Base-by-base conservation (phyloP, 2,797 vertebrate genomes). In the Enteromius treurensis region DNA sequence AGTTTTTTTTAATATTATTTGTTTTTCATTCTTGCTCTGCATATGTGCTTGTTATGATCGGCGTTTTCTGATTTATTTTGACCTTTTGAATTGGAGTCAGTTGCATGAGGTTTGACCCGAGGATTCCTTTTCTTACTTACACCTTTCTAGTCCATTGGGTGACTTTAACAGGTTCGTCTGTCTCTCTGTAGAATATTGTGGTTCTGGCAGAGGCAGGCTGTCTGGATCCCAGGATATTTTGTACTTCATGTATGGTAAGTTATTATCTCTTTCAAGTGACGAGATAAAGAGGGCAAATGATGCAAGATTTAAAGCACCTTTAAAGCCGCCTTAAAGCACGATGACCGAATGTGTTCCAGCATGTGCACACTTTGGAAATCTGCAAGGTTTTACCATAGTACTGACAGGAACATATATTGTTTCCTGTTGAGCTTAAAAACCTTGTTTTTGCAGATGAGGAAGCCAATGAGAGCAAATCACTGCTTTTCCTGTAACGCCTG, bases 161-260 rank as follows among this genome's bases (percentile, higher is more conserved):
- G 45, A 17, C 37, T 65, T 15, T 47, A 29, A 69, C 19, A 23
- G 26, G 21, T 42, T 58, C 5, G 23, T 77, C 42, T 40, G n/a
- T 9, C 87, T 60, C 85, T 87, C 94, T 94, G 88, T 91, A 99
- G 98, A 98, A 95, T 80, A 96, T 98, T 73, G 86, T 97, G 89
- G 90, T 95, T 87, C 93, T 99, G 81, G 97, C 97, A 80, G 98
- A 99, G 92, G 95, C 96, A 0, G 97, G 96, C 21, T 96, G 93
- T 87, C 93, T 99, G 91, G 97, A 99, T 89, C 96, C 96, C 83
- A 95, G 96, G 85, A 94, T 97, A 2, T 98, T 99, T 92, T 99
- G 97, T 91, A 96, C 96, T 0, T 97, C 96, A 0, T 99, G 98
- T 90, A 97, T 99, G 95, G 97, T 99, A 92, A 95, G 96, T 89